phyloP scores from a whole-genome alignment of 2,888 invertebrate species.

The Ophioninae sp. region DNA sequence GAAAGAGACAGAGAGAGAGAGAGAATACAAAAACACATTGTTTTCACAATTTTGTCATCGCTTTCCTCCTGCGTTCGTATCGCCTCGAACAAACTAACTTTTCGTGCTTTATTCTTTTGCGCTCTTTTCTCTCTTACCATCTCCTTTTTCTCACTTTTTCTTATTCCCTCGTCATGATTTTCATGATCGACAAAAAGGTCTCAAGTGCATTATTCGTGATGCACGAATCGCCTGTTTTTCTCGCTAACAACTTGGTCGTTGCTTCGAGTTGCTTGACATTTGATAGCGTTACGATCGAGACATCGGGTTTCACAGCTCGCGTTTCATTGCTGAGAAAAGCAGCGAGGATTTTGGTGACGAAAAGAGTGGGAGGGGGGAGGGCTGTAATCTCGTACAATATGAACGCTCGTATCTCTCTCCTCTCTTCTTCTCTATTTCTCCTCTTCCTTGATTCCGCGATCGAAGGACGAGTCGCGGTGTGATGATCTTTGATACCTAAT shows the following conservation, averaged over 20 bases:
- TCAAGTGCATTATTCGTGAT: background rate
- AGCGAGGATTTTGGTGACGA: background rate
- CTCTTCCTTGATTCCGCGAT: slow-evolving; percentile 16
- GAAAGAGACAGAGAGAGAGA: slow-evolving; percentile 10
- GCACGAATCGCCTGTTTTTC: background rate
- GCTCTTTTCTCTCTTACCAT: too few relatives aligned
- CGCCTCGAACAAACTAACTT: slow-evolving; percentile 13
- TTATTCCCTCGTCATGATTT: background rate
- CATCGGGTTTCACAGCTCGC: background rate
- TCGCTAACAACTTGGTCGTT: background rate
- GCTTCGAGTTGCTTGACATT: background rate
- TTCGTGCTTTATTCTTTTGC: background rate
- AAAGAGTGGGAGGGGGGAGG: background rate
- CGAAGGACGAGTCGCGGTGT: slow-evolving; percentile 28
- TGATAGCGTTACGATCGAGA: background rate
- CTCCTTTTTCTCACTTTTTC: background rate
- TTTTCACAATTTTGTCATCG: background rate
- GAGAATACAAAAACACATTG: slow-evolving; percentile 58
- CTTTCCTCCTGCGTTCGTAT: slow-evolving; percentile 34
- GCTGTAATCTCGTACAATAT: background rate
- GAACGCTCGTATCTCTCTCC: background rate
- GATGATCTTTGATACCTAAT: slow-evolving; percentile 51
- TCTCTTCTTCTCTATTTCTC: background rate
- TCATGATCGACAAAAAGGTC: background rate
- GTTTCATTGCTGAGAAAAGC: background rate